phyloP scores from a whole-genome alignment of 2,888 invertebrate genomes.

The Hedya salicella region DNA sequence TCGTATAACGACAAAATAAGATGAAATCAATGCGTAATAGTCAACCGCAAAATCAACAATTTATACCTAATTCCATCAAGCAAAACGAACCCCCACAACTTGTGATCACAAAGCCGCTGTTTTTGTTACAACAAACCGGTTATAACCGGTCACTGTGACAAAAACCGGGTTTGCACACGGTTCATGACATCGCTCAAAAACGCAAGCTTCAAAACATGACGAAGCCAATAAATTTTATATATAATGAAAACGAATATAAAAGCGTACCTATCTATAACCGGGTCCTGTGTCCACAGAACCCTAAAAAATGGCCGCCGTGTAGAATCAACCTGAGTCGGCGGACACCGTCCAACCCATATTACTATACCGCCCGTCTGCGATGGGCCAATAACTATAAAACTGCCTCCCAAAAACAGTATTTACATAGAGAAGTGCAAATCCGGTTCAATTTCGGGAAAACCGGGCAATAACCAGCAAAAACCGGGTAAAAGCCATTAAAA shows the following conservation, averaged over 20 bases:
- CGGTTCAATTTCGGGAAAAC: background rate
- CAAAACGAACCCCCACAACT: background rate
- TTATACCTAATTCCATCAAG: background rate
- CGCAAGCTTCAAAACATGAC: conserved; percentile 17
- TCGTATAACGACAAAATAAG: too few relatives aligned
- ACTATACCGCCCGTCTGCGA: conserved; percentile 9
- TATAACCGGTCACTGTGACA: background rate
- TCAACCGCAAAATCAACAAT: background rate
- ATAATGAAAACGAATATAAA: conserved; percentile 33
- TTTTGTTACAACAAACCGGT: background rate
- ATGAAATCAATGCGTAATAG: background rate
- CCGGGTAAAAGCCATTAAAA: background rate
- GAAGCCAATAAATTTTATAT: conserved; percentile 26
- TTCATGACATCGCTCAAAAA: background rate
- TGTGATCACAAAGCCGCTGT: background rate
- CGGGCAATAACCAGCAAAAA: background rate
- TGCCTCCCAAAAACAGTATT: background rate
- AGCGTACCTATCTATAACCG: conserved; percentile 22
- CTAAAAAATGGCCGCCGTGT: conserved; percentile 12
- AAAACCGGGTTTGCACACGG: background rate
- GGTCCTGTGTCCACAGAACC: background rate
- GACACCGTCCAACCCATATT: conserved; percentile 19
- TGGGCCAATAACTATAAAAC: background rate
- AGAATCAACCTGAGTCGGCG: conserved; percentile 29
- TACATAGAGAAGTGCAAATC: background rate